Percentiles rank a stretch among this genome's conserved stretches.
phyloP scores from a whole-genome alignment of 2,888 invertebrate genomes.

The Priapulus caudatus region DNA sequence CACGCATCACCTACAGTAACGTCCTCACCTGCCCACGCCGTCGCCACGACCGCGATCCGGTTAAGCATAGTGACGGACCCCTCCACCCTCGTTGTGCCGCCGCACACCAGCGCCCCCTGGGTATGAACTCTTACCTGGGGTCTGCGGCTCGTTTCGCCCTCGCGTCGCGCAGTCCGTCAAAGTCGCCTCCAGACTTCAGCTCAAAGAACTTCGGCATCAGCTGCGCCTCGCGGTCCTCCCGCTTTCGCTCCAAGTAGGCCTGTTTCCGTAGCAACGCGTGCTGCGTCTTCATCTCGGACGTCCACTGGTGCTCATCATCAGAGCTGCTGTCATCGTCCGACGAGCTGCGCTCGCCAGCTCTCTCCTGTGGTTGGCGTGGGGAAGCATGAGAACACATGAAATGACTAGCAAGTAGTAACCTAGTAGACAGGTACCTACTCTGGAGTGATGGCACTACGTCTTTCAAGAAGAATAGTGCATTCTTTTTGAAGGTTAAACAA shows the following conservation, averaged over 20 bases:
- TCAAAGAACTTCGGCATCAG: slow-evolving; percentile 49
- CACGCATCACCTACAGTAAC: too few relatives aligned
- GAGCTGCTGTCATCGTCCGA: slow-evolving; percentile 41
- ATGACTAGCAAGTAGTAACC: neutral
- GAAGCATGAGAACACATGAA: too few relatives aligned
- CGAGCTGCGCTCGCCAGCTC: slow-evolving; percentile 38
- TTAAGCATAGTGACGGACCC: too few relatives aligned
- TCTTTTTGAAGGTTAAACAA: too few relatives aligned
- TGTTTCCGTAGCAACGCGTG: slow-evolving; percentile 46
- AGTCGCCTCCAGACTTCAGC: slow-evolving; percentile 49
- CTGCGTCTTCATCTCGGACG: slow-evolving; percentile 63
- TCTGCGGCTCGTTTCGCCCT: too few relatives aligned
- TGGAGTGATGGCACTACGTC: neutral
- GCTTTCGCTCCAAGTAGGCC: slow-evolving; percentile 33
- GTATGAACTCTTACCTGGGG: too few relatives aligned
- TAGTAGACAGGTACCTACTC: slow-evolving; percentile 9
- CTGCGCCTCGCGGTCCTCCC: slow-evolving; percentile 24
- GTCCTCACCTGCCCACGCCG: too few relatives aligned
- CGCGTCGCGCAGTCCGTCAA: slow-evolving; percentile 34
- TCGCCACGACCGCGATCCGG: too few relatives aligned
- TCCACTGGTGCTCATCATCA: slow-evolving; percentile 68
- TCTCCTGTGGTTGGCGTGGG: too few relatives aligned
- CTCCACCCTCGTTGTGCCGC: too few relatives aligned
- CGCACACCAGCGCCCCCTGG: too few relatives aligned
- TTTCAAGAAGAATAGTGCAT: too few relatives aligned